phyloP scores from a whole-genome alignment of 2,888 invertebrate species.

The Drosophila cracens region DNA sequence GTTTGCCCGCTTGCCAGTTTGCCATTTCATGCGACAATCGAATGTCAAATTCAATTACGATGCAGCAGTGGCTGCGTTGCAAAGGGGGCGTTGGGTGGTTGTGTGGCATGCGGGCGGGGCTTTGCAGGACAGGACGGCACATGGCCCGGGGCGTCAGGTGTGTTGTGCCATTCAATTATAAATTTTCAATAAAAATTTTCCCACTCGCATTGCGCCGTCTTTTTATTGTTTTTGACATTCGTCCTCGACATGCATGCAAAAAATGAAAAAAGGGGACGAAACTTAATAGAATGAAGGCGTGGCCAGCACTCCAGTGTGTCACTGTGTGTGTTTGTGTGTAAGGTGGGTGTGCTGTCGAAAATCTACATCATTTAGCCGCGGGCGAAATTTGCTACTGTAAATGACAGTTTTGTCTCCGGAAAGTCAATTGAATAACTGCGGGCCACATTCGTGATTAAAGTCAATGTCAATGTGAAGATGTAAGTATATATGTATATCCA shows the following conservation, averaged over 20 bases:
- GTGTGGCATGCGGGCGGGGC: not conserved
- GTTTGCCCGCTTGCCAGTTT: constrained; percentile 36
- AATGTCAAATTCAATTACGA: constrained; percentile 69
- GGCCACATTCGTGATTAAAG: constrained; percentile 14
- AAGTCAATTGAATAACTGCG: constrained; percentile 63
- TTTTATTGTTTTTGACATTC: constrained; percentile 77
- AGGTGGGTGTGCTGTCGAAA: constrained; percentile 18
- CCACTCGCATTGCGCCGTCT: constrained; percentile 40
- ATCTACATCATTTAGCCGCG: constrained; percentile 33
- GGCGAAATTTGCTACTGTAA: constrained; percentile 47
- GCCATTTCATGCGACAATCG: constrained; percentile 48
- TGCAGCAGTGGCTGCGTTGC: constrained; percentile 2
- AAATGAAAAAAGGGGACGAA: constrained; percentile 15
- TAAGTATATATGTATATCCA: not conserved
- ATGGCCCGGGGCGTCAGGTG: constrained; percentile 73
- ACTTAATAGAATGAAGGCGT: constrained; percentile 46
- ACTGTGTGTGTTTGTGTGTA: constrained; percentile 8
- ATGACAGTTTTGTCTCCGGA: constrained; percentile 58
- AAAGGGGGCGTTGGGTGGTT: not conserved
- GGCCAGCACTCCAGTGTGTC: constrained; percentile 23
- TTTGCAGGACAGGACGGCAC: constrained; percentile 9
- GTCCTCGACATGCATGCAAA: constrained; percentile 31
- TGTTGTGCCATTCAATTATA: constrained; percentile 81
- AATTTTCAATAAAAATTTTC: constrained; percentile 76
- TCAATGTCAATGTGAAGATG: not conserved